Conservation (phyloP, 2,797 vertebrate genomes). For the Notolabrus celidotus region DNA sequence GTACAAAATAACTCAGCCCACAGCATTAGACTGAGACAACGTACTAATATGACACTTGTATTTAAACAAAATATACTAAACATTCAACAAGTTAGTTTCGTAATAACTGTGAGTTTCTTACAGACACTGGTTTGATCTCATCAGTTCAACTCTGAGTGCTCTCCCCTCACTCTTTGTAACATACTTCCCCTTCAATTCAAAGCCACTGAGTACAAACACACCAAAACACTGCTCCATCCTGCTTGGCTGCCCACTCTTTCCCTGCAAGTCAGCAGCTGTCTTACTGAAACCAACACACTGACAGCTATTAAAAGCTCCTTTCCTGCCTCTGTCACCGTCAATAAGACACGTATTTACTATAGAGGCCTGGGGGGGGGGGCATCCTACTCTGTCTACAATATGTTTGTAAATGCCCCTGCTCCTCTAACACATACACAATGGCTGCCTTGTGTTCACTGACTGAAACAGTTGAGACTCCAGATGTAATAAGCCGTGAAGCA, state of each 20-base stretch:
- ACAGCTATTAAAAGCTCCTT: slow-evolving; percentile 72
- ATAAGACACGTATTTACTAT: slow-evolving; percentile 57
- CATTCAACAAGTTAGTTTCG: neutral
- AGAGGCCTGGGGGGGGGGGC: slow-evolving; percentile 43
- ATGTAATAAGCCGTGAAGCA: slow-evolving; percentile 29
- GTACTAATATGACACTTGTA: neutral
- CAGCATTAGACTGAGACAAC: neutral
- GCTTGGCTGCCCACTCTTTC: slow-evolving; percentile 72
- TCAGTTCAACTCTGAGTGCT: slow-evolving; percentile 13
- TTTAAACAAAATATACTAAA: neutral
- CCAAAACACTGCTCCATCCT: slow-evolving; percentile 72
- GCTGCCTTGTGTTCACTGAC: slow-evolving; percentile 34
- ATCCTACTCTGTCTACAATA: slow-evolving; percentile 52
- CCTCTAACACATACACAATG: slow-evolving; percentile 34
- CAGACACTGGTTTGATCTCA: neutral
- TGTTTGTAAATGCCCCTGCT: slow-evolving; percentile 40
- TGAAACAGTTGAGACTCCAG: slow-evolving; percentile 27
- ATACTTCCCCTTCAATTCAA: slow-evolving; percentile 62
- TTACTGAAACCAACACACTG: slow-evolving; percentile 48
- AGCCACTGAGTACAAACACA: slow-evolving; percentile 56
- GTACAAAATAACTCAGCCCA: slow-evolving; percentile 8
- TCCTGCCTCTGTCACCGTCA: slow-evolving; percentile 68
- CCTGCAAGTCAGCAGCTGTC: slow-evolving; percentile 72
- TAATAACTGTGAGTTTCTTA: neutral
- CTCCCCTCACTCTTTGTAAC: slow-evolving; percentile 43